phyloP scores from a whole-genome alignment of 2,888 invertebrate species.

The Luperina testacea region DNA sequence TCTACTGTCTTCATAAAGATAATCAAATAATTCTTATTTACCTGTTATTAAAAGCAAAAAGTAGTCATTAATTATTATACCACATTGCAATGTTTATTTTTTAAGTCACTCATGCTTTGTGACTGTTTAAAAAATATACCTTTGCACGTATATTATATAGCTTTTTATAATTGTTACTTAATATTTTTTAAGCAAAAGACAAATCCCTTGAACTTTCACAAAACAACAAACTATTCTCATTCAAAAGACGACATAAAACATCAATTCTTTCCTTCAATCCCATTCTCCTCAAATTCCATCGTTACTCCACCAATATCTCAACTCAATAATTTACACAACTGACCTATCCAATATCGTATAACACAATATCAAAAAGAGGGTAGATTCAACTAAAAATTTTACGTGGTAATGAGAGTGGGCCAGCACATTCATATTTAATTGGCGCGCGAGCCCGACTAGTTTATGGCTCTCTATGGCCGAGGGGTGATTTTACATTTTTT shows the following conservation, averaged over 20 bases:
- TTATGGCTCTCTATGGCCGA: constrained; percentile 83
- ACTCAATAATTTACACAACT: constrained; percentile 70
- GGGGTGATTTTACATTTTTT: constrained; percentile 87
- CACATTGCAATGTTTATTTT: neutral
- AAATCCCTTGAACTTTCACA: neutral
- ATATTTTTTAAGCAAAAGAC: neutral
- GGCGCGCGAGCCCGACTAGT: constrained; percentile 80
- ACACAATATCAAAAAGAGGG: constrained; percentile 70
- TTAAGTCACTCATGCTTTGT: neutral
- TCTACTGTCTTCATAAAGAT: constrained; percentile 31
- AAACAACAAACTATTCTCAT: constrained; percentile 25
- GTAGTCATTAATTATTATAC: neutral
- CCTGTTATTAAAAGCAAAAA: constrained; percentile 1
- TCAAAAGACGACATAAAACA: constrained; percentile 8
- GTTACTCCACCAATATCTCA: constrained; percentile 44
- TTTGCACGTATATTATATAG: neutral
- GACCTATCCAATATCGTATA: constrained; percentile 69
- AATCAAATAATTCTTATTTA: constrained; percentile 44
- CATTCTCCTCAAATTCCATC: constrained; percentile 51
- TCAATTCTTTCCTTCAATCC: constrained; percentile 26
- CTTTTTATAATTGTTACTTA: neutral
- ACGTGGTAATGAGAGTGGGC: constrained; percentile 82
- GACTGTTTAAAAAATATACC: neutral
- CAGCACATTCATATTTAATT: constrained; percentile 87
- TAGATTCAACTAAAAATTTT: constrained; percentile 74